A percentile compares a stretch with the other conserved stretches of the same genome.
Conservation (phyloP, 2,113 vertebrate species). For the Albula goreensis region DNA sequence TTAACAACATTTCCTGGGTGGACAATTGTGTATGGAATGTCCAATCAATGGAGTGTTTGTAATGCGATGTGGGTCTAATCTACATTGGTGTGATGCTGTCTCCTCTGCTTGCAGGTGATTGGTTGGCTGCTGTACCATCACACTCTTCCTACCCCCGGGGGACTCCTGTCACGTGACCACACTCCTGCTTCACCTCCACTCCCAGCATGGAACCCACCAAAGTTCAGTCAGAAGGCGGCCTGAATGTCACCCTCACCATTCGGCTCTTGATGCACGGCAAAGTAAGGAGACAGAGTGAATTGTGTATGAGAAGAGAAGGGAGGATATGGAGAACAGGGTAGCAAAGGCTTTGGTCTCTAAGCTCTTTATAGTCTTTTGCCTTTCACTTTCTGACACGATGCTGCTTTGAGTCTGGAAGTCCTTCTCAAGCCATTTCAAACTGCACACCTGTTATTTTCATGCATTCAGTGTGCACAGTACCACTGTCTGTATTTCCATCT, state of each 20-base stretch:
- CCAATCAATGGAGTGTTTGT: too few species aligned
- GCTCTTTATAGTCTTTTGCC: conserved; percentile 31
- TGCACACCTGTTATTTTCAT: neutral
- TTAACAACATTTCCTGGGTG: too few species aligned
- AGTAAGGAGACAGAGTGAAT: conserved; percentile 66
- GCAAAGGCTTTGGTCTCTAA: neutral
- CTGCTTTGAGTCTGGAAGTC: conserved; percentile 26
- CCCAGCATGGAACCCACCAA: conserved; percentile 91
- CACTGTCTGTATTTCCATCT: too few species aligned
- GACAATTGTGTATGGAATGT: neutral
- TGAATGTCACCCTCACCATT: conserved; percentile 97
- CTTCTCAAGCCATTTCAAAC: neutral
- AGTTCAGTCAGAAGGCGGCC: conserved; percentile 88
- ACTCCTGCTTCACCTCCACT: conserved; percentile 58
- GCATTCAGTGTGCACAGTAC: too few species aligned
- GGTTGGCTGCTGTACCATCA: conserved; percentile 73
- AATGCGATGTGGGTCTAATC: neutral
- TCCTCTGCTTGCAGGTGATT: conserved; percentile 67
- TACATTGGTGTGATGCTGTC: neutral
- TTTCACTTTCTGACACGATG: conserved; percentile 18
- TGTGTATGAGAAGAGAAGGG: neutral
- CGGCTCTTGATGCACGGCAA: conserved; percentile 98
- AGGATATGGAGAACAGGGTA: neutral
- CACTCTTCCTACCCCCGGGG: conserved; percentile 59
- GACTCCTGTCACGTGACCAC: conserved; percentile 54